Percentiles rank a stretch among this genome's conserved stretches.
Conservation (phyloP, 2,888 invertebrate genomes). For the Nemotelus pantherinus region DNA sequence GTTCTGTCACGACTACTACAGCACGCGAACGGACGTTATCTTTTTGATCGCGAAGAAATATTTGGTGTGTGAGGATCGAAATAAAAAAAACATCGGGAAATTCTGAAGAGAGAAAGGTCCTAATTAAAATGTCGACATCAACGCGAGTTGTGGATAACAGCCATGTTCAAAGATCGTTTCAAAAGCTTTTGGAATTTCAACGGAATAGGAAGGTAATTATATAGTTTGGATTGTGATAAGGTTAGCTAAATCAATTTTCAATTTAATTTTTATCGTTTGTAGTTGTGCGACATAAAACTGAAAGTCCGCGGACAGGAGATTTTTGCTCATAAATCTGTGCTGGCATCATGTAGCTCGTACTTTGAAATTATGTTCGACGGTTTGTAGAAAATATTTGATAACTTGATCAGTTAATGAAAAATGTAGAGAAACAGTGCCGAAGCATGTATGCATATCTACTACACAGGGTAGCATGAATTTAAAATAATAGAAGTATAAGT, state of each 20-base stretch:
- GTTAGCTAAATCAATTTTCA: too few species aligned
- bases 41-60: too few species aligned
- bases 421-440: too few species aligned
- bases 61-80: too few species aligned
- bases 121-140: background rate
- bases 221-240: too few species aligned
- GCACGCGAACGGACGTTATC: too few species aligned
- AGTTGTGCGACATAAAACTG: conserved; percentile 23
- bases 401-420: too few species aligned
- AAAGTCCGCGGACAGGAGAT: background rate
- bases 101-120: background rate
- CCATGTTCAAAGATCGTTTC: conserved; percentile 11
- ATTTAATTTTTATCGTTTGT: background rate
- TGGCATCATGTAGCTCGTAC: conserved; percentile 15
- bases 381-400: background rate
- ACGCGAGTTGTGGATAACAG: background rate
- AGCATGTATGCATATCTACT: too few species aligned
- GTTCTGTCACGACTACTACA: too few species aligned
- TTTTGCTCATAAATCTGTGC: conserved; percentile 8
- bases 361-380: conserved; percentile 27
- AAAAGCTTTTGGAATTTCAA: conserved; percentile 8
- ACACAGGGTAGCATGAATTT: too few species aligned
- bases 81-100: too few species aligned
- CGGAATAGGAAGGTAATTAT: background rate
- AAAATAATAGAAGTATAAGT: too few species aligned